Percentiles rank a stretch among this genome's conserved stretches.
Evolutionary conservation across 2,113 vertebrate genomes (phyloP).

Genomic region (Pelobates fuscus): DNA sequence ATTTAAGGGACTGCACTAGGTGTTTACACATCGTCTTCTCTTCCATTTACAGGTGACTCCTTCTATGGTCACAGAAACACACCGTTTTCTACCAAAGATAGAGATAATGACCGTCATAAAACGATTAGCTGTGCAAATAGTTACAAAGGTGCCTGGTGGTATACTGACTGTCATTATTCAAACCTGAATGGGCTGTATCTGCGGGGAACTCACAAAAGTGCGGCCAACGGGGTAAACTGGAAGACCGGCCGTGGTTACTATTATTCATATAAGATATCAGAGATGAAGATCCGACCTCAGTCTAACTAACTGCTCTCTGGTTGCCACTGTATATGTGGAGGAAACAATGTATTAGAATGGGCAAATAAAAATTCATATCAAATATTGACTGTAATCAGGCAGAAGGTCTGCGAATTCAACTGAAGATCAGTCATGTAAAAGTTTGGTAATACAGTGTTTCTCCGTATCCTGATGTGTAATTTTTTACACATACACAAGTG

Average conservation of each 20-base stretch:
- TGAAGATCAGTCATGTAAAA: too few species aligned
- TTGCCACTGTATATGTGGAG: too few species aligned
- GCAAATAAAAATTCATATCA: too few species aligned
- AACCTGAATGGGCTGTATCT: slow-evolving; percentile 29
- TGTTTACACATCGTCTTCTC: not conserved
- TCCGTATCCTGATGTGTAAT: too few species aligned
- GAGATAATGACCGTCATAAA: not conserved
- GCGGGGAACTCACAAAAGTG: slow-evolving; percentile 12
- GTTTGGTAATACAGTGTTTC: too few species aligned
- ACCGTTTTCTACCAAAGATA: slow-evolving; percentile 19
- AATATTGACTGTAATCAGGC: too few species aligned
- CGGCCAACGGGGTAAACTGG: slow-evolving; percentile 30
- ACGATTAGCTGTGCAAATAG: not conserved
- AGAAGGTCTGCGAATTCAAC: too few species aligned
- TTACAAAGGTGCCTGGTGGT: slow-evolving; percentile 32
- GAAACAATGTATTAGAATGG: too few species aligned
- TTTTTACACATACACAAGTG: too few species aligned
- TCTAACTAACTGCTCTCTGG: too few species aligned
- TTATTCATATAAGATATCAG: slow-evolving; percentile 17
- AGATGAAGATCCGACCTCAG: slow-evolving; percentile 33
- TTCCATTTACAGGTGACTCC: slow-evolving; percentile 19
- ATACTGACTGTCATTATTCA: not conserved
- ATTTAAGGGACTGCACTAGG: too few species aligned
- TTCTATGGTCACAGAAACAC: not conserved
- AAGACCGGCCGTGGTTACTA: not conserved